Conservation (phyloP, 2,797 vertebrate genomes). For the Hemibagrus guttatus region DNA sequence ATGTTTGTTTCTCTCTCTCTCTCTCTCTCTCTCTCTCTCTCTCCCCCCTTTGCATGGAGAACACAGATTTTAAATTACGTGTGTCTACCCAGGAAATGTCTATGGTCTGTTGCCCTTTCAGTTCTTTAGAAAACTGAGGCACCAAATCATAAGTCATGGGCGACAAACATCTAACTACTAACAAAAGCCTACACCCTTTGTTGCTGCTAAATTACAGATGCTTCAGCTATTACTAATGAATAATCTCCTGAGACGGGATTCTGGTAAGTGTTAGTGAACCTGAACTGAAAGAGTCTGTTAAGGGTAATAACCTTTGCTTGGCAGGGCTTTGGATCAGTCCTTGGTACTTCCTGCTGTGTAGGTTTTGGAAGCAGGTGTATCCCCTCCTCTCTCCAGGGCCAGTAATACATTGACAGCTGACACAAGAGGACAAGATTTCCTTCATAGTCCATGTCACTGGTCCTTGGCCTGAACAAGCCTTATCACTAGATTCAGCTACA, state of each 20-base stretch:
- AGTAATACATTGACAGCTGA: conserved; percentile 39
- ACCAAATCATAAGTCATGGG: conserved; percentile 7
- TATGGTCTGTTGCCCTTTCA: conserved; percentile 1
- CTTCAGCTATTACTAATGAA: not conserved
- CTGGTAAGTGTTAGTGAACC: not conserved
- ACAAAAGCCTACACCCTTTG: not conserved
- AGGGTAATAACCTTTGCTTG: not conserved
- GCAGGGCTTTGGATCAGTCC: conserved; percentile 21
- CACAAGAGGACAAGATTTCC: conserved; percentile 33
- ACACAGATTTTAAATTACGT: conserved; percentile 16
- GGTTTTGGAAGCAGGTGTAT: conserved; percentile 66
- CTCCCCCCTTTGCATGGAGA: not conserved
- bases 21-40: not conserved
- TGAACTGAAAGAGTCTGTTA: not conserved
- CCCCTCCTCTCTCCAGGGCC: conserved; percentile 61
- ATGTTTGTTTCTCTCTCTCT: not conserved
- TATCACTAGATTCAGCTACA: not conserved
- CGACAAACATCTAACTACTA: not conserved
- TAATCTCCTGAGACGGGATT: not conserved
- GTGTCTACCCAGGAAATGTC: conserved; percentile 31
- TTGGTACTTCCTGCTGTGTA: conserved; percentile 62
- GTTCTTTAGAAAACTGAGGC: conserved; percentile 18
- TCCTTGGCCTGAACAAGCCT: conserved; percentile 12
- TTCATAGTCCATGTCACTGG: conserved; percentile 9
- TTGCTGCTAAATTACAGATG: not conserved